Evolutionary conservation across 2,888 invertebrate genomes (phyloP).

Genomic region (Busseola fusca): DNA sequence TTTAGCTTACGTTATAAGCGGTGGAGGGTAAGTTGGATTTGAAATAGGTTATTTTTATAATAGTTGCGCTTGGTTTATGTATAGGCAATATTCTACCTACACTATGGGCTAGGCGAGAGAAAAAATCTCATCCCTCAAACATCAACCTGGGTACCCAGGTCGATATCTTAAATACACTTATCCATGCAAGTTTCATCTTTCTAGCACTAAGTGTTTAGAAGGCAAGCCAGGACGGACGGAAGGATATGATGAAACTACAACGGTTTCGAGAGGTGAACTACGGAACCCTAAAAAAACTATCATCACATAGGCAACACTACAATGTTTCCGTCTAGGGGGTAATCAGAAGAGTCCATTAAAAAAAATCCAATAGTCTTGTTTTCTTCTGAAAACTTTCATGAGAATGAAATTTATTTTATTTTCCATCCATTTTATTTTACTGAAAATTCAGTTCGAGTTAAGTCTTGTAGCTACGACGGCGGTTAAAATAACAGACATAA

Average conservation of each 20-base stretch:
- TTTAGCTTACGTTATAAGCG: not conserved
- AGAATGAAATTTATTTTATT: not conserved
- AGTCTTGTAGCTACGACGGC: not conserved
- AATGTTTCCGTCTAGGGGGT: not conserved
- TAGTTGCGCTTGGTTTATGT: not conserved
- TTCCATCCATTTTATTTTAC: not conserved
- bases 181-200: too few relatives aligned
- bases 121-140: too few relatives aligned
- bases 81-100: too few relatives aligned
- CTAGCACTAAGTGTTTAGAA: too few relatives aligned
- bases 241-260: too few relatives aligned
- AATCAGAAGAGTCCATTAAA: not conserved
- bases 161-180: too few relatives aligned
- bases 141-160: too few relatives aligned
- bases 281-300: too few relatives aligned
- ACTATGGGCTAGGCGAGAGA: too few relatives aligned
- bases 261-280: too few relatives aligned
- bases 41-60: not conserved
- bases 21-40: conserved; percentile 3
- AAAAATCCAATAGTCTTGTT: not conserved
- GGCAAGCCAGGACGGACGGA: too few relatives aligned
- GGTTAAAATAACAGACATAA: conserved; percentile 2
- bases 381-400: not conserved
- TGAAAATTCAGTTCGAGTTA: not conserved
- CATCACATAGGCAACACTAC: not conserved